Base-by-base conservation (phyloP, 1,140 invertebrate genomes). In the Octopus sinensis region DNA sequence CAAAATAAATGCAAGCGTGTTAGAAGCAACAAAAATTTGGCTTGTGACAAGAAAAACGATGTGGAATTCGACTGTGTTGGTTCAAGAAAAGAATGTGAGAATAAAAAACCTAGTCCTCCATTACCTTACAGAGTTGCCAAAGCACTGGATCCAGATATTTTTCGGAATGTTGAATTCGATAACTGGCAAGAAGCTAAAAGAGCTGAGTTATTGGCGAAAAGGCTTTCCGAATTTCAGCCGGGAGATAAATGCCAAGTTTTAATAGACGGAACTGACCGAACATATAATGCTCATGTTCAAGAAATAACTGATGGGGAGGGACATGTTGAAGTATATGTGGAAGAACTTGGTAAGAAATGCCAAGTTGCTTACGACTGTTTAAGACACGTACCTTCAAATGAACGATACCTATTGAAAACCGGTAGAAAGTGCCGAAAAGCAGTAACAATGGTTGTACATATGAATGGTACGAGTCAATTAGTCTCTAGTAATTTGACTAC, bases 51-150 rank as follows among this genome's bases (percentile, higher is more conserved):
- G 68, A 73, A 73, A 73, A 73, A 73, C 13, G 68, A 23, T 23
- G 5, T 73, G 7, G 13, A 23, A 6, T 17, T 73, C 17, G 68
- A 73, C 30, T 73, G 17, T 73, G 30, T 73, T 13, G 68, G 5
- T 73, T 17, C 68, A 13, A 13, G 68, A 73, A 73, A 73, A 23
- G 68, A 73, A 5, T 73, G 68, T 23, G 68, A 73, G 7, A 62
- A 62, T 17, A 73, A 13, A 23, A 68, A 71, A 68, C 54, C 51
- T 5, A 78, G 73, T 51, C 94, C 95, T 30, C 95, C 95, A 13
- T 96, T 96, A 91, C 95, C 95, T 0, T 96, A 96, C 88, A 95
- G 96, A 92, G 94, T 96, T 5, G 95, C 95, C 4, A 96, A 96
- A 90, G 95, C 95, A 5, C 88, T 97, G 71, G 94, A 96, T 91